phyloP scores from a whole-genome alignment of 2,888 invertebrate genomes.

The Pseudococcus longispinus region DNA sequence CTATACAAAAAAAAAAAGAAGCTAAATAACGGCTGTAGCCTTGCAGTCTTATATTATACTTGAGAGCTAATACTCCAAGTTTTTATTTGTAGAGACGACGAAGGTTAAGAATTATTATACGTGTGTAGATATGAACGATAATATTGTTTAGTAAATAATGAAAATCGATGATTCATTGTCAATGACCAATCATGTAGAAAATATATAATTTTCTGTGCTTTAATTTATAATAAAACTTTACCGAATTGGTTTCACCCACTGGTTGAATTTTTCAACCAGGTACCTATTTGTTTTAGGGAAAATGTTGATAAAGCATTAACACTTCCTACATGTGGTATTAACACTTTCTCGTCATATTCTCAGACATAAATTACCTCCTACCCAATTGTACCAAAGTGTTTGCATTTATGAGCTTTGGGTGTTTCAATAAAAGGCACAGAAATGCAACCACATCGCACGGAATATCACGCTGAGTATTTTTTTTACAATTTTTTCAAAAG shows the following conservation, averaged over 20 bases:
- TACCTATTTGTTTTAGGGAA: neutral
- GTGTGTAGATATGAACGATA: neutral
- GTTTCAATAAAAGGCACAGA: too few relatives aligned
- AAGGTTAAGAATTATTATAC: conserved; percentile 35
- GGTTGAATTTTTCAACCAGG: neutral
- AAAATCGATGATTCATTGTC: conserved; percentile 42
- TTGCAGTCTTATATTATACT: conserved; percentile 16
- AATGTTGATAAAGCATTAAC: neutral
- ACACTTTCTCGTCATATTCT: neutral
- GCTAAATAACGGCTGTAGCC: conserved; percentile 3
- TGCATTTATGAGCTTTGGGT: too few relatives aligned
- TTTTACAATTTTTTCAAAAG: too few relatives aligned
- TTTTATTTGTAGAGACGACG: conserved; percentile 8
- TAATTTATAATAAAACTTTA: neutral
- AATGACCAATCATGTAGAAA: conserved; percentile 1
- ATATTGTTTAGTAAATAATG: conserved; percentile 41
- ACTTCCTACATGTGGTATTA: neutral
- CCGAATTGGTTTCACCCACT: neutral
- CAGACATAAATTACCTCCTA: too few relatives aligned
- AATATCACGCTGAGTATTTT: too few relatives aligned
- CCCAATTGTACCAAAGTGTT: too few relatives aligned
- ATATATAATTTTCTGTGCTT: neutral
- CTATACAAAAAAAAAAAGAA: neutral
- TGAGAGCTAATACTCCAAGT: conserved; percentile 30
- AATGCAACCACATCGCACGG: too few relatives aligned